phyloP scores from a whole-genome alignment of 2,888 invertebrate genomes.

The Coelopa pilipes region DNA sequence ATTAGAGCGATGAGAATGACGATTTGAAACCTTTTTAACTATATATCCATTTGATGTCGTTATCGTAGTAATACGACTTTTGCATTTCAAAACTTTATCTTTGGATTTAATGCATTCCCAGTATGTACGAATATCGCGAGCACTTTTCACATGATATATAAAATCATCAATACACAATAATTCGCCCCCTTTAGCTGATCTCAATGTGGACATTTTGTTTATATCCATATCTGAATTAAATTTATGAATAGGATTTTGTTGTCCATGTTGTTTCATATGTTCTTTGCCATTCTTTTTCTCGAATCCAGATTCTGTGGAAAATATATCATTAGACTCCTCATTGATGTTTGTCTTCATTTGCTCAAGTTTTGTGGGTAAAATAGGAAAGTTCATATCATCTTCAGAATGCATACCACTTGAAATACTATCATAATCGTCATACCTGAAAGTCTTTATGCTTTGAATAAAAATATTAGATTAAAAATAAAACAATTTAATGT shows the following conservation, averaged over 20 bases:
- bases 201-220: slow-evolving; percentile 57
- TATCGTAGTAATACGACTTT: slow-evolving; percentile 58
- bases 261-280: not conserved
- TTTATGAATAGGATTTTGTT: not conserved
- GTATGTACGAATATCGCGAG: slow-evolving; percentile 55
- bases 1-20: slow-evolving; percentile 54
- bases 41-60: slow-evolving; percentile 49
- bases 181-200: slow-evolving; percentile 61
- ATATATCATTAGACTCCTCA: not conserved
- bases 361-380: slow-evolving; percentile 39
- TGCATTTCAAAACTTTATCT: slow-evolving; percentile 56
- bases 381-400: slow-evolving; percentile 27
- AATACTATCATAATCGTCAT: slow-evolving; percentile 36
- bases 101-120: slow-evolving; percentile 62
- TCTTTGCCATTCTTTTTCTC: not conserved
- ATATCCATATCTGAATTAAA: slow-evolving; percentile 52
- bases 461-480: slow-evolving; percentile 3
- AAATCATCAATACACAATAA: slow-evolving; percentile 60
- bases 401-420: slow-evolving; percentile 38
- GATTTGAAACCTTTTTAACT: slow-evolving; percentile 56
- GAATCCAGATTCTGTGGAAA: not conserved
- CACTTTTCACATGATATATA: slow-evolving; percentile 59
- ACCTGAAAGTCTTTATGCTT: not conserved
- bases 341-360: slow-evolving; percentile 33
- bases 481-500: not conserved